phyloP scores from a whole-genome alignment of 1,140 invertebrate species.

The Paraescarpia echinospica region DNA sequence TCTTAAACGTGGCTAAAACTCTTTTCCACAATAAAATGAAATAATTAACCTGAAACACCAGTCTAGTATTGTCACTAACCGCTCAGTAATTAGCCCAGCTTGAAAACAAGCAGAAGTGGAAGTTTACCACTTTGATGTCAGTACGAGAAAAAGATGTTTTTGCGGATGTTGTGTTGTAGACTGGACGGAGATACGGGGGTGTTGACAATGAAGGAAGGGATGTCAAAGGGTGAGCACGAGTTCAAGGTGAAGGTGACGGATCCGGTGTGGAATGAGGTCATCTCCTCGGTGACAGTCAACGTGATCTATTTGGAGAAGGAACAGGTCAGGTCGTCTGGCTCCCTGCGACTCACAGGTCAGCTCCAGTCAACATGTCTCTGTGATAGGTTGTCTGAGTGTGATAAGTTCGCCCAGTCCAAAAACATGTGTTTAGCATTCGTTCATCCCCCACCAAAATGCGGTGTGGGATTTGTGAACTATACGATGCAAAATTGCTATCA shows the following conservation, averaged over 20 bases:
- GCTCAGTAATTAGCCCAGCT: no score
- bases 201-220: slow-evolving; percentile 91
- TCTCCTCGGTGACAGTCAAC: slow-evolving; percentile 74
- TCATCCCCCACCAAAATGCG: no score
- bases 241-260: slow-evolving; percentile 91
- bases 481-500: no score
- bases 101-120: no score
- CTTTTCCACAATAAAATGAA: no score
- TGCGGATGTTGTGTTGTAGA: background rate
- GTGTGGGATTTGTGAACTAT: no score
- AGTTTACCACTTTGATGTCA: no score
- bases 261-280: slow-evolving; percentile 70
- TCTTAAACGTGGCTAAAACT: no score
- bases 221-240: slow-evolving; percentile 80
- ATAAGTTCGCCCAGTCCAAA: no score
- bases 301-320: slow-evolving; percentile 93
- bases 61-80: no score
- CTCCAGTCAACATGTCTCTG: background rate
- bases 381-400: background rate
- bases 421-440: no score
- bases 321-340: slow-evolving; percentile 92
- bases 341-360: slow-evolving; percentile 78
- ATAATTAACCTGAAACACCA: no score
- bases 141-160: background rate
- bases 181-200: slow-evolving; percentile 65